phyloP scores from a whole-genome alignment of 1,140 invertebrate species.

The Streblospio benedicti region DNA sequence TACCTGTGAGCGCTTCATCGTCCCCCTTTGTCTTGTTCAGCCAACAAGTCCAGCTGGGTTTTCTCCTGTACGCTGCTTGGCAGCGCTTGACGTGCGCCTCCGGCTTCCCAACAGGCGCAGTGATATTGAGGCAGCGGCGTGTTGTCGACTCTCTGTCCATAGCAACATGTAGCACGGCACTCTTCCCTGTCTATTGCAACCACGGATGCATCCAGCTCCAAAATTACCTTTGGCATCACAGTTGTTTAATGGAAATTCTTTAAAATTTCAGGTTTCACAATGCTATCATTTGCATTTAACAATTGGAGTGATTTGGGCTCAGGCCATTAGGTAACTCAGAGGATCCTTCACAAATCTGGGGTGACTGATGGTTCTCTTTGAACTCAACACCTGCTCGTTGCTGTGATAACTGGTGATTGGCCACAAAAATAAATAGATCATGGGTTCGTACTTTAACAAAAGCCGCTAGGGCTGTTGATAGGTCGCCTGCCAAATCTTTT shows the following conservation, averaged over 20 bases:
- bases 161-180: constrained; percentile 72
- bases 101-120: constrained; percentile 60
- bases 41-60: constrained; percentile 63
- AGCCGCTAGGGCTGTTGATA: no score
- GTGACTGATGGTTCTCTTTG: constrained; percentile 54
- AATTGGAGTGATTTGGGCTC: constrained; percentile 71
- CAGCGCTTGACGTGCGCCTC: constrained; percentile 82
- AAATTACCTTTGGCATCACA: constrained; percentile 65
- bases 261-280: no score
- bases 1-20: constrained; percentile 5
- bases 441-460: no score
- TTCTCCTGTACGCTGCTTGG: constrained; percentile 69
- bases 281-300: constrained; percentile 55
- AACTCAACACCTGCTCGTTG: constrained; percentile 43
- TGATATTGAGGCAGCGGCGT: constrained; percentile 60
- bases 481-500: no score
- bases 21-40: no score
- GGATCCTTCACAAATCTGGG: constrained; percentile 69
- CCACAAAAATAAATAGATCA: no score
- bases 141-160: constrained; percentile 46
- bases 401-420: constrained; percentile 41
- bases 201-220: constrained; percentile 75
- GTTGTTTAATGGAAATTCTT: constrained; percentile 67
- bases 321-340: constrained; percentile 60
- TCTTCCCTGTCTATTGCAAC: no score